phyloP scores from a whole-genome alignment of 2,797 vertebrate genomes.

The Odontamblyopus rebecca region DNA sequence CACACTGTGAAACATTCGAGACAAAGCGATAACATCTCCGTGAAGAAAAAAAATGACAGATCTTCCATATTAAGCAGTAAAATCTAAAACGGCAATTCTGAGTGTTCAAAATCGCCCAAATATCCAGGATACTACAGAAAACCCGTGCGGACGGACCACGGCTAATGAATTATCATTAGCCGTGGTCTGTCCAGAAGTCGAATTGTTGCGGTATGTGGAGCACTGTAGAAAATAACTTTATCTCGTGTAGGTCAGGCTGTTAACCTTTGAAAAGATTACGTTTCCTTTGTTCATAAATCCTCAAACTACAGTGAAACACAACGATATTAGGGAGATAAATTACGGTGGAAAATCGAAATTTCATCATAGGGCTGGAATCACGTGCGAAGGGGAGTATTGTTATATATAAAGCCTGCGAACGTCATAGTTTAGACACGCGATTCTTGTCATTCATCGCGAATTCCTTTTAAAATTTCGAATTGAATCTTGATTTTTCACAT shows the following conservation, averaged over 20 bases:
- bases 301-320: not conserved
- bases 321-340: not conserved
- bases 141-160: too few relatives aligned
- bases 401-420: not conserved
- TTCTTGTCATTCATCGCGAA: not conserved
- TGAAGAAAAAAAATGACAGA: too few relatives aligned
- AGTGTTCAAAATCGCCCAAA: too few relatives aligned
- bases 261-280: constrained; percentile 3
- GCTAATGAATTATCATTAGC: not conserved
- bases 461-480: not conserved
- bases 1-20: too few relatives aligned
- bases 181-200: not conserved
- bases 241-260: not conserved
- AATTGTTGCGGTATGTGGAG: not conserved
- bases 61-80: too few relatives aligned
- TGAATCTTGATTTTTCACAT: too few relatives aligned
- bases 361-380: not conserved
- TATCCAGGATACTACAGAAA: not conserved
- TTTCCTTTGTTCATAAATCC: constrained; percentile 5
- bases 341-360: not conserved
- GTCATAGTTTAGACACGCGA: not conserved
- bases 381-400: not conserved
- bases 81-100: too few relatives aligned
- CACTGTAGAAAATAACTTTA: not conserved
- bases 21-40: too few relatives aligned